Conservation (phyloP, 2,888 invertebrate species). For the Himalopsyche tibetana region DNA sequence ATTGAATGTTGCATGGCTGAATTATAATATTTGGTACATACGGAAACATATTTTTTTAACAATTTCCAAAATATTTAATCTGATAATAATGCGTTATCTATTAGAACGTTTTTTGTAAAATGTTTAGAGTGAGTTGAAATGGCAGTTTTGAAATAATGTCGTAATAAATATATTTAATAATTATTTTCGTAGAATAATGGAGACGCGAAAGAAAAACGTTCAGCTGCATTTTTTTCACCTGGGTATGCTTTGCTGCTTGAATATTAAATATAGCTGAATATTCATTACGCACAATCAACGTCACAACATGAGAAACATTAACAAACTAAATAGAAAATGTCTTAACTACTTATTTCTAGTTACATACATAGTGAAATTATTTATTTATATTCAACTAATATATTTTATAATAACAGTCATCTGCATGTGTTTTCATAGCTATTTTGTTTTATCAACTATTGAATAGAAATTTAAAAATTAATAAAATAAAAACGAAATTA, state of each 20-base stretch:
- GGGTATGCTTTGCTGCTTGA: slow-evolving; percentile 69
- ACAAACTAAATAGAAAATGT: slow-evolving; percentile 61
- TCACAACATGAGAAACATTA: slow-evolving; percentile 66
- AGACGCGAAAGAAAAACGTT: slow-evolving; percentile 29
- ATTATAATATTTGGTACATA: too few relatives aligned
- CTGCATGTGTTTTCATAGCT: slow-evolving; percentile 51
- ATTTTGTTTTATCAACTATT: slow-evolving; percentile 45
- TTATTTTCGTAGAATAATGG: slow-evolving; percentile 39
- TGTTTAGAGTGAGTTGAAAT: too few relatives aligned
- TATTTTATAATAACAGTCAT: slow-evolving; percentile 64
- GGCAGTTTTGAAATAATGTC: too few relatives aligned
- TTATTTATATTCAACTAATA: slow-evolving; percentile 62
- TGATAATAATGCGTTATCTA: too few relatives aligned
- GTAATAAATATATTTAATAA: too few relatives aligned
- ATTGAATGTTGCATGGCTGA: too few relatives aligned
- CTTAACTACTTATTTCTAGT: slow-evolving; percentile 63
- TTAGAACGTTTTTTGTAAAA: too few relatives aligned
- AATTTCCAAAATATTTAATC: too few relatives aligned
- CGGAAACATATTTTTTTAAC: too few relatives aligned
- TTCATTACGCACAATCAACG: slow-evolving; percentile 63
- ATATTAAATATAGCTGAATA: slow-evolving; percentile 49
- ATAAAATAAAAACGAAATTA: slow-evolving; percentile 56
- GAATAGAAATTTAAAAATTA: slow-evolving; percentile 61
- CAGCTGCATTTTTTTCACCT: slow-evolving; percentile 68
- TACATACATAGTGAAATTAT: slow-evolving; percentile 60